A percentile compares a stretch with the other conserved stretches of the same genome.
These are phyloP conservation scores for Zoanthus sansibaricus DNA, from an alignment of 92 coral and sea anemone genomes.

Conservation along the genomic window DNA sequence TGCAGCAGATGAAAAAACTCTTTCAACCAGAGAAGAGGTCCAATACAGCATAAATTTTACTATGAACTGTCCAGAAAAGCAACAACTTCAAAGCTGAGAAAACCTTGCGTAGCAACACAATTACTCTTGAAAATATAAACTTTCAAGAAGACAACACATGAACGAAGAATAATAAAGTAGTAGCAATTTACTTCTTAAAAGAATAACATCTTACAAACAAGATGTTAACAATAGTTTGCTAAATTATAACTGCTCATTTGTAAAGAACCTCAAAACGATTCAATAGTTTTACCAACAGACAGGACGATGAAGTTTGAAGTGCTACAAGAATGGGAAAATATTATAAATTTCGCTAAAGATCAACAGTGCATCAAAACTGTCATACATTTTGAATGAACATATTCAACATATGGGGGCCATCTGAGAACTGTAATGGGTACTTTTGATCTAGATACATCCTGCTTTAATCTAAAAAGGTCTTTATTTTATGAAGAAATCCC, in stretches of 20 bases:
- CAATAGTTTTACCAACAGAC: conserved; percentile 5
- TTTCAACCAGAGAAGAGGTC: background rate
- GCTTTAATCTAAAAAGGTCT: conserved; percentile 47
- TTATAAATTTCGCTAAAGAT: conserved; percentile 39
- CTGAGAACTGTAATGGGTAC: conserved; percentile 52
- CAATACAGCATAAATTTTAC: background rate
- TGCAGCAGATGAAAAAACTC: conserved; percentile 28
- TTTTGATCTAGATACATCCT: conserved; percentile 7
- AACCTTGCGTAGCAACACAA: conserved; percentile 55
- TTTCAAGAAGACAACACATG: conserved; percentile 40
- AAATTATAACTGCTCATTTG: conserved; percentile 36
- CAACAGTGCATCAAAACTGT: conserved; percentile 40
- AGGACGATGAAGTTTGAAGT: background rate
- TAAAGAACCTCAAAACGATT: conserved; percentile 4
- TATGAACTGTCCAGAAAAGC: conserved; percentile 16
- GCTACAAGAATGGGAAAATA: background rate
- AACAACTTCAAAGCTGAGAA: conserved; percentile 56
- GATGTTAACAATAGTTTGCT: conserved; percentile 39
- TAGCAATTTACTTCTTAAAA: conserved; percentile 58
- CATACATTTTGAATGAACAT: conserved; percentile 48
- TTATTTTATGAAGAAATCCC: conserved; percentile 14
- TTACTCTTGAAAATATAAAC: conserved; percentile 58
- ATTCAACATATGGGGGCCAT: conserved; percentile 64
- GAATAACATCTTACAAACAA: conserved; percentile 34
- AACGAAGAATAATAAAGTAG: conserved; percentile 26